These are phyloP conservation scores for Oscheius sp. DNA, from an alignment of 2,888 invertebrate genomes.

Conservation along the genomic window DNA sequence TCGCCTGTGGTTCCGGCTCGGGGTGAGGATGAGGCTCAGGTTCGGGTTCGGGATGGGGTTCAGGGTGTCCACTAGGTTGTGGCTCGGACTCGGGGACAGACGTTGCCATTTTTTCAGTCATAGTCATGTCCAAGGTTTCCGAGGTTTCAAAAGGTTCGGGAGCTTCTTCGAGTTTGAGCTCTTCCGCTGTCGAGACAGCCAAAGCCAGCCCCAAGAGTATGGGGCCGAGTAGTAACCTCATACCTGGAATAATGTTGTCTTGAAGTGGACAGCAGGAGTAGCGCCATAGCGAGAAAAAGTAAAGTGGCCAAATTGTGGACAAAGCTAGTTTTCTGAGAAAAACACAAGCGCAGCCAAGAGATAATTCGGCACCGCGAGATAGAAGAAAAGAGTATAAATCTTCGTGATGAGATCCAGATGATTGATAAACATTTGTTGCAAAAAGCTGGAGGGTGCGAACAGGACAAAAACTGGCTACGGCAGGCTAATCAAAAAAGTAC, in stretches of 20 bases:
- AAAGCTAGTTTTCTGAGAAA: slow-evolving; percentile 26
- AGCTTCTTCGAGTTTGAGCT: slow-evolving; percentile 16
- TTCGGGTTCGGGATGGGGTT: slow-evolving; percentile 33
- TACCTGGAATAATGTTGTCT: slow-evolving; percentile 13
- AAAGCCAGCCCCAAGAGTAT: slow-evolving; percentile 24
- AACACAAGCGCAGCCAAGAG: slow-evolving; percentile 11
- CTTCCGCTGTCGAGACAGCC: slow-evolving; percentile 7
- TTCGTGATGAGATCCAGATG: not conserved
- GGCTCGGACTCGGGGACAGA: slow-evolving; percentile 48
- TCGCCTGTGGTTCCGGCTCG: slow-evolving; percentile 46
- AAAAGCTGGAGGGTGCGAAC: not conserved
- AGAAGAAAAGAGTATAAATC: slow-evolving; percentile 1
- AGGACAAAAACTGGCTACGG: too few species aligned
- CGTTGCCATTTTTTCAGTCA: slow-evolving; percentile 41
- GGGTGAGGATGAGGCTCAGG: slow-evolving; percentile 35
- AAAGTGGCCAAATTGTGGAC: slow-evolving; percentile 29
- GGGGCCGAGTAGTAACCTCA: slow-evolving; percentile 29
- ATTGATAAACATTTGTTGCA: not conserved
- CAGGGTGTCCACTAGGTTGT: slow-evolving; percentile 8
- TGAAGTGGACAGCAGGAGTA: slow-evolving; percentile 1
- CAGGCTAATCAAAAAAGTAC: not conserved
- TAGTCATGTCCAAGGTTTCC: slow-evolving; percentile 27
- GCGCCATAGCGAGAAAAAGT: slow-evolving; percentile 5
- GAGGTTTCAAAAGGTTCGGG: slow-evolving; percentile 25
- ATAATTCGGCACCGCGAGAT: not conserved